These are phyloP conservation scores for Hypothenemus hampei DNA, from an alignment of 1,140 invertebrate genomes.

Conservation along the genomic window DNA sequence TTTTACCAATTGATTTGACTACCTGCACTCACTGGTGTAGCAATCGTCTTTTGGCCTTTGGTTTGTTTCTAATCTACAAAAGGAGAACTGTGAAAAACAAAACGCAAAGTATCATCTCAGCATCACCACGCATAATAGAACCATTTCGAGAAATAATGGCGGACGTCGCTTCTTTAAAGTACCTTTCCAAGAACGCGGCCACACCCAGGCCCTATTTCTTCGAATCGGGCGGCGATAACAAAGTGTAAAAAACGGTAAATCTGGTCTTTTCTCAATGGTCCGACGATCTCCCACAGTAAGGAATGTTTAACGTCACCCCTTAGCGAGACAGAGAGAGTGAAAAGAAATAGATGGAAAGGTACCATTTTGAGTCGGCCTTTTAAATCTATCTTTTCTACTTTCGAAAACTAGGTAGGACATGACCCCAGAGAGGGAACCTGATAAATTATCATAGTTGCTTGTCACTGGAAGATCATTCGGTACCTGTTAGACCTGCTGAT, in stretches of 20 bases:
- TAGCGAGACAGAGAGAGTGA: no score
- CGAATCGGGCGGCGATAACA: conserved; percentile 6
- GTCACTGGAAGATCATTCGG: conserved; percentile 12
- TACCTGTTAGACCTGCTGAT: conserved; percentile 13
- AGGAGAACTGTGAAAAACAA: no score
- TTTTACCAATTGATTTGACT: no score
- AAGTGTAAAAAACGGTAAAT: conserved; percentile 11
- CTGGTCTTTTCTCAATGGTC: conserved; percentile 11
- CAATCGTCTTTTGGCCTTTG: no score
- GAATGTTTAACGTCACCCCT: conserved; percentile 19
- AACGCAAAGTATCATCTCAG: no score
- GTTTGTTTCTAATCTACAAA: no score
- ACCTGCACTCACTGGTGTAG: no score
- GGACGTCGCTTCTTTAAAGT: conserved; percentile 4
- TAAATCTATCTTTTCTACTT: conserved; percentile 16
- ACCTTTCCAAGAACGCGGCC: conserved; percentile 1
- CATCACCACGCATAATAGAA: conserved; percentile 1
- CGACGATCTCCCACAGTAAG: conserved; percentile 7
- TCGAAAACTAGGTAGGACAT: conserved; percentile 4
- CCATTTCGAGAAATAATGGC: conserved; percentile 5
- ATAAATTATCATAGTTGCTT: conserved; percentile 18
- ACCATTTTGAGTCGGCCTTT: conserved; percentile 2
- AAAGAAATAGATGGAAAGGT: background rate
- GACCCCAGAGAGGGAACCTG: conserved; percentile 3
- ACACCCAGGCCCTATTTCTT: conserved; percentile 6